phyloP scores from a whole-genome alignment of 2,888 invertebrate species.

The Bimastos eiseni region DNA sequence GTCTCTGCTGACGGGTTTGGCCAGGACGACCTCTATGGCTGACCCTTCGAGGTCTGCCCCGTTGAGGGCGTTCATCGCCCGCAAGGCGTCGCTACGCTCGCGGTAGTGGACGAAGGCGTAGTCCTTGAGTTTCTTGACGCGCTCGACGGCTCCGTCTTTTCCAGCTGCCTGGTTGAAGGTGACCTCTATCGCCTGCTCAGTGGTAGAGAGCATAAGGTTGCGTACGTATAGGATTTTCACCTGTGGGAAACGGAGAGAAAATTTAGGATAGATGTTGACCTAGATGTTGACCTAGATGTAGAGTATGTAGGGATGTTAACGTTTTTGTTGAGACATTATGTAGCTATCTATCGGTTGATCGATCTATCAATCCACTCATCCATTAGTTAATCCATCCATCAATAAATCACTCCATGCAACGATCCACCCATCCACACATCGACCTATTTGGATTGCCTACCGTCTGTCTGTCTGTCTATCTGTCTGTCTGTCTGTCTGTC shows the following conservation, averaged over 20 bases:
- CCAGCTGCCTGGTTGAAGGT: conserved; percentile 61
- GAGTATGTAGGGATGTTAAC: too few relatives aligned
- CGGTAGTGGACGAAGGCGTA: conserved; percentile 78
- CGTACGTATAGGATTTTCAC: conserved; percentile 77
- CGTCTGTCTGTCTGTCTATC: too few relatives aligned
- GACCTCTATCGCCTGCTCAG: conserved; percentile 66
- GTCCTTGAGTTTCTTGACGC: conserved; percentile 73
- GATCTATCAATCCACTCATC: too few relatives aligned
- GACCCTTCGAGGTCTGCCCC: conserved; percentile 59
- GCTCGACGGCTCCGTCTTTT: conserved; percentile 61
- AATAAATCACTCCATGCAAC: background rate
- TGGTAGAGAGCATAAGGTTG: conserved; percentile 69
- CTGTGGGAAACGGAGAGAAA: conserved; percentile 63
- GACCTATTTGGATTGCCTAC: too few relatives aligned
- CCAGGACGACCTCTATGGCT: conserved; percentile 61
- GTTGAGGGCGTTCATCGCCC: conserved; percentile 57
- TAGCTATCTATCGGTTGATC: too few relatives aligned
- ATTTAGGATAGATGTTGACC: too few relatives aligned
- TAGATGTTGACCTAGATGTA: too few relatives aligned
- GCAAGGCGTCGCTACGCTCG: conserved; percentile 69
- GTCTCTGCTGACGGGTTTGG: conserved; percentile 63
- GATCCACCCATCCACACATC: too few relatives aligned
- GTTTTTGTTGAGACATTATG: too few relatives aligned
- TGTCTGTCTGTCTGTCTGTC: too few relatives aligned
- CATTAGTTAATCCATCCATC: too few relatives aligned